Evolutionary conservation across 2,113 vertebrate genomes (phyloP).

Genomic region (Pycnonotus jocosus): DNA sequence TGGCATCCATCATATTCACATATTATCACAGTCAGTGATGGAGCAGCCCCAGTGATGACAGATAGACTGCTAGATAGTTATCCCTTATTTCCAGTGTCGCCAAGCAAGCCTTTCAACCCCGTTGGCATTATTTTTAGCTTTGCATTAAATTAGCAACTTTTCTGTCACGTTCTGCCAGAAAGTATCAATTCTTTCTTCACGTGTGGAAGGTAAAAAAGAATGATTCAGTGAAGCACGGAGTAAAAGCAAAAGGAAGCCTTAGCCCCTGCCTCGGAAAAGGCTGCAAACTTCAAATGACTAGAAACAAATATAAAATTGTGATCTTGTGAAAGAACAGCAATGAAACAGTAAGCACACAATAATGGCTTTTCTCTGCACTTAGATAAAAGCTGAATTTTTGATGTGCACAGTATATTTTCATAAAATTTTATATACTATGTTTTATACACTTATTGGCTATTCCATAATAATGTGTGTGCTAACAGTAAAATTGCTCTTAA

Average conservation of each 20-base stretch:
- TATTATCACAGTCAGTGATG: constrained; percentile 91
- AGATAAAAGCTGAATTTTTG: constrained; percentile 84
- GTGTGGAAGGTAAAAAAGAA: constrained; percentile 42
- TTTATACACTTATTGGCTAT: constrained; percentile 99
- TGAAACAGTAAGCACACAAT: constrained; percentile 76
- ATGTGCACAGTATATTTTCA: constrained; percentile 88
- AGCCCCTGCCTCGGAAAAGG: constrained; percentile 23
- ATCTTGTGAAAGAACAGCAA: constrained; percentile 66
- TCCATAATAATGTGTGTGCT: constrained; percentile 88
- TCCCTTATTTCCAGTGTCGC: constrained; percentile 76
- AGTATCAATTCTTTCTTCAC: constrained; percentile 68
- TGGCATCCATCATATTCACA: constrained; percentile 86
- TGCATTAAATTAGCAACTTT: constrained; percentile 87
- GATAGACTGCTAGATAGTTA: constrained; percentile 90
- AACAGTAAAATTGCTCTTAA: constrained; percentile 88
- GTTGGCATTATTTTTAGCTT: constrained; percentile 74
- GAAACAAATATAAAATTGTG: constrained; percentile 78
- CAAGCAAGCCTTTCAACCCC: constrained; percentile 73
- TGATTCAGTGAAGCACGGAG: constrained; percentile 27
- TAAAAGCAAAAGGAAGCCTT: constrained; percentile 3
- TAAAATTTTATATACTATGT: constrained; percentile 97
- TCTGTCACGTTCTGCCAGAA: constrained; percentile 62
- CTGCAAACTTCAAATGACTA: constrained; percentile 63
- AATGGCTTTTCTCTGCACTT: constrained; percentile 78
- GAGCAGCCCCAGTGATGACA: constrained; percentile 87